A percentile compares a stretch with the other conserved stretches of the same genome.
Evolutionary conservation across 2,113 vertebrate species (phyloP).

Genomic region (Corapipo altera): DNA sequence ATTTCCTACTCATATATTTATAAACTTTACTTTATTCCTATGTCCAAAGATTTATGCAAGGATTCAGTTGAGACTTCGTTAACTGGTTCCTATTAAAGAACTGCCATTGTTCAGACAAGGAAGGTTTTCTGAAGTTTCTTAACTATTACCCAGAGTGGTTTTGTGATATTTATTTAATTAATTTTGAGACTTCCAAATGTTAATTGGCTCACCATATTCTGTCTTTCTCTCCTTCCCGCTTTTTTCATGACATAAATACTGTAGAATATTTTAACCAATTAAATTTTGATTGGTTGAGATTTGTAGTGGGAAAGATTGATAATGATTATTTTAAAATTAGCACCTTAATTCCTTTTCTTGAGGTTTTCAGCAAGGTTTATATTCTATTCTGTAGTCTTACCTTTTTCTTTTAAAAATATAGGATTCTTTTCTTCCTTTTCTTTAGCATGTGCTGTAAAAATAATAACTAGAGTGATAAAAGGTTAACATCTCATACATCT

Average conservation of each 20-base stretch:
- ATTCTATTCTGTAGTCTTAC: neutral
- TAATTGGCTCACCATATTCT: neutral
- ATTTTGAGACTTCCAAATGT: neutral
- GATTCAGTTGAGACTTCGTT: neutral
- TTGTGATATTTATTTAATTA: neutral
- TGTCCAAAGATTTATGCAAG: neutral
- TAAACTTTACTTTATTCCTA: neutral
- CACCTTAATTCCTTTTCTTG: neutral
- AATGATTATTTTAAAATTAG: neutral
- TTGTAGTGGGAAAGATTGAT: neutral
- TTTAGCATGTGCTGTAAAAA: slow-evolving; percentile 26
- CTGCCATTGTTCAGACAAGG: neutral
- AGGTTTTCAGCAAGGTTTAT: neutral
- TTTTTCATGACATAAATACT: neutral
- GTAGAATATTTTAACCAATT: neutral
- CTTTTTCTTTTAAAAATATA: slow-evolving; percentile 39
- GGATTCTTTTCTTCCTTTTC: slow-evolving; percentile 46
- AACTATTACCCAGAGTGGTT: neutral
- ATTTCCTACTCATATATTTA: neutral
- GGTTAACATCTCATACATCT: neutral
- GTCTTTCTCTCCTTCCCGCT: fast-evolving
- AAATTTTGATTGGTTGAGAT: neutral
- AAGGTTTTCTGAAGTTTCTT: neutral
- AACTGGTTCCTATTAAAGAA: neutral
- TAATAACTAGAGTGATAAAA: neutral